Base-by-base conservation (phyloP, 2,888 invertebrate genomes). In the Entomobrya multifasciata region DNA sequence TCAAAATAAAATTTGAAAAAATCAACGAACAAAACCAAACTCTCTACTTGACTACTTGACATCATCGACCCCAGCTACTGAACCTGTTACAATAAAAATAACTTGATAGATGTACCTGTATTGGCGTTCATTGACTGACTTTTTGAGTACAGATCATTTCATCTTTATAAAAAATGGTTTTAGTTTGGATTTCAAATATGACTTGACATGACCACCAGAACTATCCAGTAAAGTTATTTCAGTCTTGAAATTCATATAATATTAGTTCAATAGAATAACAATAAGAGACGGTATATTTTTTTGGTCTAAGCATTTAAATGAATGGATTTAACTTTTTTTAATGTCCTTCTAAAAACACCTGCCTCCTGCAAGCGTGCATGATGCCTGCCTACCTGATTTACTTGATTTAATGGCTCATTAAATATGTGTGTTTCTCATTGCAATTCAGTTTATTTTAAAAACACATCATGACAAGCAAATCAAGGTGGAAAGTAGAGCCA, bases 41-140 rank as follows among this genome's bases (percentile, higher is more conserved):
- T n/a, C 20, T 0, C 52, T n/a, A 52, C 11, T 52, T 17, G 52
- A 52, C 49, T n/a, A n/a, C 52, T 52, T n/a, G 15, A 49, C 49
- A 49, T 36, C 60, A 60, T 60, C 60, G 60, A 60, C 60, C 60
- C 60, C 60, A 60, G 27, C 36, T 8, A 27, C 27, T 11, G 13
- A 25, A 22, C 17, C 17, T 36, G 36, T 36, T 36, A 36, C 8
- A 36, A 36, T 6, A 36, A n/a, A n/a, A 36, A 36, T 6, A 36
- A 36, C 36, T 36, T 36, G 8, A 36, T 36, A 36, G 4, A 36
- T 36, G 36, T 36, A 36, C 36, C 36, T 36, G 8, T 8, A 27
- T 27, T 25, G 11, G 20, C 65, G 65, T 67, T 67, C 65, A 20
- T 67, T 67, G 65, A 67, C 65, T 41, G 65, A 67, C 65, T 57